These are phyloP conservation scores for Axea sp. DNA, from an alignment of 2,888 invertebrate genomes.

Conservation along the genomic window DNA sequence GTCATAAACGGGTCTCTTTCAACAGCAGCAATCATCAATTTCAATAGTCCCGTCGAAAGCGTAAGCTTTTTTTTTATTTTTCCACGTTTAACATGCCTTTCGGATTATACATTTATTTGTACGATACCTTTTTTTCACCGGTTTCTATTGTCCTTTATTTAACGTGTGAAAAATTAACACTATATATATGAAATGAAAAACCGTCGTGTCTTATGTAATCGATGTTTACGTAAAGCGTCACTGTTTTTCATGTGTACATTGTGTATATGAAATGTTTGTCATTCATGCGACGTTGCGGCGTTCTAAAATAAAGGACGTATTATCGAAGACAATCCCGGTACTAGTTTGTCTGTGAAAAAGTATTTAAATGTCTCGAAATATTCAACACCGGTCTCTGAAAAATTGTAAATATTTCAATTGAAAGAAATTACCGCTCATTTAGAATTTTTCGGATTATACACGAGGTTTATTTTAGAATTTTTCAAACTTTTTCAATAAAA, in stretches of 20 bases:
- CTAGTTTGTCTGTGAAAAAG: conserved; percentile 3
- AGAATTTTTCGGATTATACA: neutral
- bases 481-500: conserved; percentile 12
- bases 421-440: neutral
- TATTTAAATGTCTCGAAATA: neutral
- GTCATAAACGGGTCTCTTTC: conserved; percentile 10
- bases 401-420: neutral
- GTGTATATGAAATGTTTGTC: conserved; percentile 57
- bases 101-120: conserved; percentile 25
- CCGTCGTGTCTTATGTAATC: conserved; percentile 45
- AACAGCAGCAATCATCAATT: conserved; percentile 30
- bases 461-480: neutral
- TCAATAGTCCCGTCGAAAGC: too few relatives aligned
- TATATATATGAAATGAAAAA: conserved; percentile 44
- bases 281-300: conserved; percentile 28
- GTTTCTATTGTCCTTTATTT: conserved; percentile 23
- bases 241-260: conserved; percentile 59
- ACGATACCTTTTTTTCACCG: conserved; percentile 33
- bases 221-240: conserved; percentile 49
- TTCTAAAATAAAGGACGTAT: neutral
- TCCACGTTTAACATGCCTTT: conserved; percentile 52
- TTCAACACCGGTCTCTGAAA: neutral
- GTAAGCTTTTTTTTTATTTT: conserved; percentile 64
- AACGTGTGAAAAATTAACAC: conserved; percentile 25
- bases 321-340: neutral